phyloP scores from a whole-genome alignment of 2,797 vertebrate species.

The Pangasius mekongensis region DNA sequence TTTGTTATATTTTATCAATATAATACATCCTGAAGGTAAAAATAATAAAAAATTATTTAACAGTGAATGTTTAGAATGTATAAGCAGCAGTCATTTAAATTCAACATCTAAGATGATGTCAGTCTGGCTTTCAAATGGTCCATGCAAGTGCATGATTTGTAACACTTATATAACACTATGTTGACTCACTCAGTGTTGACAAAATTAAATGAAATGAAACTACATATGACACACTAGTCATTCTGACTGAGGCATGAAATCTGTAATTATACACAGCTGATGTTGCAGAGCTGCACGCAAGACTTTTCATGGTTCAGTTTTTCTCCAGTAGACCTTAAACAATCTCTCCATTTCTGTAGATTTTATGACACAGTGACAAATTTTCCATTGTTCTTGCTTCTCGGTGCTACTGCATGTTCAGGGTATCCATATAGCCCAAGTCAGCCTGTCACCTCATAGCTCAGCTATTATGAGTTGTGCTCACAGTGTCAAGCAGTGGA shows the following conservation, averaged over 20 bases:
- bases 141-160: background rate
- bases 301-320: background rate
- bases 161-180: background rate
- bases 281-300: background rate
- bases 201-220: background rate
- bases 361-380: background rate
- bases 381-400: background rate
- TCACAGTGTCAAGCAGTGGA: slow-evolving; percentile 22
- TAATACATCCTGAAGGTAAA: background rate
- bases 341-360: background rate
- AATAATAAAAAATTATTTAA: background rate
- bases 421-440: background rate
- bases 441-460: slow-evolving; percentile 14
- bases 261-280: background rate
- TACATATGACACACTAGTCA: background rate
- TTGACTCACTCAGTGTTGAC: background rate
- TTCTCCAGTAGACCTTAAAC: background rate
- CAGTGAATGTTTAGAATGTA: background rate
- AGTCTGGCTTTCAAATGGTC: background rate
- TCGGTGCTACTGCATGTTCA: background rate
- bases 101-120: background rate
- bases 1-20: no score
- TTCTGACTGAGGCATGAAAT: background rate
- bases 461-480: background rate
- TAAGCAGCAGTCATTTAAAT: background rate